Base-by-base conservation (phyloP, 1,140 invertebrate genomes). In the Tetragonula clypearis region DNA sequence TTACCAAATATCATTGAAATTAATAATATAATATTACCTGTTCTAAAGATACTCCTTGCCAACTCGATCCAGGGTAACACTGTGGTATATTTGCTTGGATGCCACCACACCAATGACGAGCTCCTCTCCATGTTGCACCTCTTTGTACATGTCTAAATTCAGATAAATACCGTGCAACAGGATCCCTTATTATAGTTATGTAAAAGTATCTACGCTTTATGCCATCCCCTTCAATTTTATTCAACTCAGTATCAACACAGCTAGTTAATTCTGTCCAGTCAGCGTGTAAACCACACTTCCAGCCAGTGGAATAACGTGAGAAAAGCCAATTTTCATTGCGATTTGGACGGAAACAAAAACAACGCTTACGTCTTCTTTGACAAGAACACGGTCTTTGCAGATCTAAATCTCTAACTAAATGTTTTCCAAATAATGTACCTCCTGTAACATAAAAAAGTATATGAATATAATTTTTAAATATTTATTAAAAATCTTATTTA, bases 271-370 rank as follows among this genome's bases (percentile, higher is more conserved):
- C 99, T 21, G 99, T 99, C 97, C 98, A 99, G 95, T 99, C 98
- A 17, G 99, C 99, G 95, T 99, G 99, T 26, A 99, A 95, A 76
- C 99, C 99, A 95, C 99, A 99, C 92, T 98, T 98, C 99, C 99
- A 99, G 74, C 99, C 99, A 26, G 98, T 99, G 14, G 99, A 99
- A 95, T 99, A 99, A 91, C 99, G 96, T 93, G 98, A 99, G 95
- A 99, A 99, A 73, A 99, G 96, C 99, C 99, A 99, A 95, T 97
- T 97, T 95, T 98, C 97, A 94, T 98, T 97, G 92, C 97, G 96
- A 95, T 98, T 97, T 82, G 98, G 98, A 91, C 98, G 96, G 95
- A 98, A 98, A 95, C 98, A 99, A 94, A 98, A 98, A 95, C 98
- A 99, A 85, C 98, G 96, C 95, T 98, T 99, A 80, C 96, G 96